These are phyloP conservation scores for Lasioglossum baleicum DNA, from an alignment of 1,140 invertebrate genomes.

Conservation along the genomic window DNA sequence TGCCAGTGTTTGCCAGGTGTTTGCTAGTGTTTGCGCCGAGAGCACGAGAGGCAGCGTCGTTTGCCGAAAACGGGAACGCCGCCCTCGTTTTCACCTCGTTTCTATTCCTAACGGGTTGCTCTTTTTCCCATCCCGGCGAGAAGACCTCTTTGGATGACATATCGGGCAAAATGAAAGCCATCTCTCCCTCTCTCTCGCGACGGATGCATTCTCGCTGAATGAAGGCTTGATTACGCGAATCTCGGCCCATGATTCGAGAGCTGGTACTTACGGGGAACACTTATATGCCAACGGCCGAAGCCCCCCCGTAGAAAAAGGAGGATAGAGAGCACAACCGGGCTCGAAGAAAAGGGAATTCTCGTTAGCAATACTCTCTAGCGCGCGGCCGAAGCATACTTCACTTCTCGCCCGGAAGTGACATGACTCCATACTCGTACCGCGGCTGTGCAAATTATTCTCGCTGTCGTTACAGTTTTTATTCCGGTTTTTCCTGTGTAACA, in stretches of 20 bases:
- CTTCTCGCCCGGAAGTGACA: background rate
- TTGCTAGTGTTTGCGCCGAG: background rate
- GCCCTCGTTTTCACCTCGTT: conserved; percentile 28
- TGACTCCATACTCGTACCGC: background rate
- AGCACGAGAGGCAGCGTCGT: background rate
- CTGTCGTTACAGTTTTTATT: background rate
- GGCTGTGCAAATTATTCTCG: background rate
- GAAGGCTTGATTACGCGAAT: conserved; percentile 43
- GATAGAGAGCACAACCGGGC: background rate
- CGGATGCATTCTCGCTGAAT: conserved; percentile 32
- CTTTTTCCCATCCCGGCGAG: background rate
- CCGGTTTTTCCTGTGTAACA: background rate
- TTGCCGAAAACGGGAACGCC: conserved; percentile 8
- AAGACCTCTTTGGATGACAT: conserved; percentile 20
- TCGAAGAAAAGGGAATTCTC: conserved; percentile 27
- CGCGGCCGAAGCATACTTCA: background rate
- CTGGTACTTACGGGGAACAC: conserved; percentile 14
- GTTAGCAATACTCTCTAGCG: conserved; percentile 24
- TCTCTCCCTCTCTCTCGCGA: background rate
- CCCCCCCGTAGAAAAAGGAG: background rate
- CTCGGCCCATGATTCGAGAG: conserved; percentile 25
- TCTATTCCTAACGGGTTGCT: background rate
- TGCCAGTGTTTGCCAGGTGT: background rate
- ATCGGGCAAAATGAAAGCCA: conserved; percentile 31
- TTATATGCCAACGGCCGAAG: background rate